Evolutionary conservation across 2,888 invertebrate species (phyloP).

Genomic region (Acrobasis consociella): DNA sequence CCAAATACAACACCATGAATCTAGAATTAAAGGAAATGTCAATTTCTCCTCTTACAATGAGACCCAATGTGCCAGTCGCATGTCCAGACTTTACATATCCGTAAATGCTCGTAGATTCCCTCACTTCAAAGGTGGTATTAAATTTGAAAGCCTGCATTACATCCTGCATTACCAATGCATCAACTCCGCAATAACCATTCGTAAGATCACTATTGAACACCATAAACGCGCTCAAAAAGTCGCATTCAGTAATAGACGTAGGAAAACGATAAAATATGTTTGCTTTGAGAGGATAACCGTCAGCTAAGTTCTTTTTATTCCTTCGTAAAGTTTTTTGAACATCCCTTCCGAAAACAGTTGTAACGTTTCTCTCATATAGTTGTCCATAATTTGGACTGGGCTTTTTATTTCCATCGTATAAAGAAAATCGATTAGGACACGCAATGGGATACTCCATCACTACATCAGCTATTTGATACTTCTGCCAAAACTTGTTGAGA

Average conservation of each 20-base stretch:
- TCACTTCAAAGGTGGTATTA: slow-evolving; percentile 36
- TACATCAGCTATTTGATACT: slow-evolving; percentile 38
- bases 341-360: slow-evolving; percentile 34
- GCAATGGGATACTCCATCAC: slow-evolving; percentile 46
- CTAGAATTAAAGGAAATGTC: slow-evolving; percentile 63
- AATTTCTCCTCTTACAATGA: slow-evolving; percentile 41
- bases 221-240: slow-evolving; percentile 40
- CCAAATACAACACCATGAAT: slow-evolving; percentile 48
- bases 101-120: slow-evolving; percentile 36
- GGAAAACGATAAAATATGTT: slow-evolving; percentile 54
- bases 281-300: slow-evolving; percentile 48
- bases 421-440: slow-evolving; percentile 43
- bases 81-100: slow-evolving; percentile 39
- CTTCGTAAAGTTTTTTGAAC: slow-evolving; percentile 32
- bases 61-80: slow-evolving; percentile 47
- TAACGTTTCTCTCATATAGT: slow-evolving; percentile 50
- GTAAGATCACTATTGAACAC: slow-evolving; percentile 36
- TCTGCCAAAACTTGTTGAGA: slow-evolving; percentile 52
- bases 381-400: slow-evolving; percentile 15
- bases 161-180: slow-evolving; percentile 53
- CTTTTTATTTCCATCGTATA: slow-evolving; percentile 42
- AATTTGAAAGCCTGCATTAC: slow-evolving; percentile 46
- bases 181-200: slow-evolving; percentile 51
- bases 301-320: slow-evolving; percentile 35
- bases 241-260: slow-evolving; percentile 48